Conservation (phyloP, 2,113 vertebrate genomes). For the Labeo rohita region DNA sequence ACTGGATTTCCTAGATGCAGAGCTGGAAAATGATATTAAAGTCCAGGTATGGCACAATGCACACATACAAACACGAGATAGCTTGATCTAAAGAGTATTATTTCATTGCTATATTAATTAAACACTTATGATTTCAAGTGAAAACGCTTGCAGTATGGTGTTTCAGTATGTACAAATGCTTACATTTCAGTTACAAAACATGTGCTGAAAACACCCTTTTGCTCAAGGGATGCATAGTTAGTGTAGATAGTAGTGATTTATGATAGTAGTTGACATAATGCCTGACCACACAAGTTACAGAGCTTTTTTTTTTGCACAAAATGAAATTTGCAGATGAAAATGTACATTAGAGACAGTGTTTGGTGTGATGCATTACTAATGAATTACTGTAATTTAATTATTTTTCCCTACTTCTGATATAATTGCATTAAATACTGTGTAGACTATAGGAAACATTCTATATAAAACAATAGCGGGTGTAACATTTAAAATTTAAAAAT, state of each 20-base stretch:
- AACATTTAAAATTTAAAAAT: too few species aligned
- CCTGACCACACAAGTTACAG: slow-evolving; percentile 1
- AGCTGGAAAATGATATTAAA: slow-evolving; percentile 96
- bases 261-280: background rate
- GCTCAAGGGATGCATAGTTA: slow-evolving; percentile 12
- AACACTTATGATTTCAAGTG: background rate
- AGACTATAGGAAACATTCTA: too few species aligned
- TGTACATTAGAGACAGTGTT: too few species aligned
- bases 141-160: background rate
- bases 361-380: background rate
- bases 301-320: background rate
- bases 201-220: background rate
- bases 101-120: background rate
- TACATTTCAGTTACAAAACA: background rate
- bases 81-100: background rate
- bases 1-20: slow-evolving; percentile 94
- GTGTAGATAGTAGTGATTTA: slow-evolving; percentile 22
- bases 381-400: background rate
- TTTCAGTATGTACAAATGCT: background rate
- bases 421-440: too few species aligned
- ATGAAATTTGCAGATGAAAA: background rate
- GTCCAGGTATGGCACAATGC: slow-evolving; percentile 81
- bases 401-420: background rate
- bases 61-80: slow-evolving; percentile 8
- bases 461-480: too few species aligned